These are phyloP conservation scores for Therioaphis trifolii DNA, from an alignment of 2,888 invertebrate species.

Conservation along the genomic window DNA sequence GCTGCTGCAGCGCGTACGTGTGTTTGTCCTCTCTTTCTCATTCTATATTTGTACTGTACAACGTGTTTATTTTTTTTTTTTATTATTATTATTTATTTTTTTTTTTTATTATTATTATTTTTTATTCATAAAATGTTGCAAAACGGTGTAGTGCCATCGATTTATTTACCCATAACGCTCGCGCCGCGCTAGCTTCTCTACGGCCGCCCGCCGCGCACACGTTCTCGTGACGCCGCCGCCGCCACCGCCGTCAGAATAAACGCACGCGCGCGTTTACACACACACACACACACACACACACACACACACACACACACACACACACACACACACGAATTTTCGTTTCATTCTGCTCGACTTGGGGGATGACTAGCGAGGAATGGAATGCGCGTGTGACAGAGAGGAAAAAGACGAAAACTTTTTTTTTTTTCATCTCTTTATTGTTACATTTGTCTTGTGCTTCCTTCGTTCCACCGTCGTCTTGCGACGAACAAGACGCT, in stretches of 20 bases:
- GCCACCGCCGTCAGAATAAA: too few species aligned
- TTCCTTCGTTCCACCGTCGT: background rate
- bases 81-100: too few species aligned
- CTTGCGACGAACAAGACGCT: background rate
- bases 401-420: background rate
- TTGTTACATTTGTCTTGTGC: background rate
- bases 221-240: background rate
- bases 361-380: background rate
- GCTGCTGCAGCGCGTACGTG: background rate
- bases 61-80: slow-evolving; percentile 48
- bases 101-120: too few species aligned
- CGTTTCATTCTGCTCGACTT: too few species aligned
- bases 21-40: background rate
- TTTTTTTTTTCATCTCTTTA: background rate
- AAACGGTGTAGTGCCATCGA: slow-evolving; percentile 44
- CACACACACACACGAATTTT: too few species aligned
- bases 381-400: background rate
- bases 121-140: slow-evolving; percentile 48
- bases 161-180: slow-evolving; percentile 44
- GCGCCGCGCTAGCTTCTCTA: background rate
- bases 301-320: too few species aligned
- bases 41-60: slow-evolving; percentile 27
- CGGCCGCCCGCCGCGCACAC: too few species aligned
- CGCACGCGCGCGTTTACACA: background rate
- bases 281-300: background rate